phyloP scores from a whole-genome alignment of 1,140 invertebrate species.

The Apis florea region DNA sequence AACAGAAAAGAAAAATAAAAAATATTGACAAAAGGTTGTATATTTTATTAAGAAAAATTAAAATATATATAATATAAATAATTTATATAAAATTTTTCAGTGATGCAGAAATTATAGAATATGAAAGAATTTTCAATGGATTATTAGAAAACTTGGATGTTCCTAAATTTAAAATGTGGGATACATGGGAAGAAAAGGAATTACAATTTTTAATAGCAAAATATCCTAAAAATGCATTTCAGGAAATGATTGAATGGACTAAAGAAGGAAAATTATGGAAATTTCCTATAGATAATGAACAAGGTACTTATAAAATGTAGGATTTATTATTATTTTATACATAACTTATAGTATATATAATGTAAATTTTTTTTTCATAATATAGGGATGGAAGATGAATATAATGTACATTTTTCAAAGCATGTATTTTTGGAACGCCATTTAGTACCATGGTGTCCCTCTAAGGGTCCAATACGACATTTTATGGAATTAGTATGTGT shows the following conservation, averaged over 20 bases:
- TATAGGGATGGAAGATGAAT: constrained; percentile 89
- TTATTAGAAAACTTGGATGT: constrained; percentile 77
- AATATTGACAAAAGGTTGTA: not conserved
- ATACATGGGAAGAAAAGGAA: constrained; percentile 84
- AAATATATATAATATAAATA: not conserved
- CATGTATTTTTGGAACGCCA: constrained; percentile 96
- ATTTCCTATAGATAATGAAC: constrained; percentile 98
- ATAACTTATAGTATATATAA: constrained; percentile 41
- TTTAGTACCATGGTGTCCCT: constrained; percentile 93
- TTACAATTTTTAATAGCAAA: constrained; percentile 84
- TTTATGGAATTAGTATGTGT: constrained; percentile 98
- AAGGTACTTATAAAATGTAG: constrained; percentile 83
- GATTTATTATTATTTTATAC: not conserved
- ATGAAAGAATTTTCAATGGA: constrained; percentile 81
- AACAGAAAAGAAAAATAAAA: not conserved
- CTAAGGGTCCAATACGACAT: constrained; percentile 92
- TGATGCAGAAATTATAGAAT: constrained; percentile 55
- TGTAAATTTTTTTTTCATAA: constrained; percentile 48
- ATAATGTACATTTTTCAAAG: constrained; percentile 91
- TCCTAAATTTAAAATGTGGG: constrained; percentile 85
- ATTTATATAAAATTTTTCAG: not conserved
- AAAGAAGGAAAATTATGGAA: constrained; percentile 97
- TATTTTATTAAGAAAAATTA: not conserved
- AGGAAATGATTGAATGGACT: constrained; percentile 97
- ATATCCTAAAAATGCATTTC: constrained; percentile 92